Evolutionary conservation across 1,140 invertebrate genomes (phyloP).

Genomic region (Megathymus violae): DNA sequence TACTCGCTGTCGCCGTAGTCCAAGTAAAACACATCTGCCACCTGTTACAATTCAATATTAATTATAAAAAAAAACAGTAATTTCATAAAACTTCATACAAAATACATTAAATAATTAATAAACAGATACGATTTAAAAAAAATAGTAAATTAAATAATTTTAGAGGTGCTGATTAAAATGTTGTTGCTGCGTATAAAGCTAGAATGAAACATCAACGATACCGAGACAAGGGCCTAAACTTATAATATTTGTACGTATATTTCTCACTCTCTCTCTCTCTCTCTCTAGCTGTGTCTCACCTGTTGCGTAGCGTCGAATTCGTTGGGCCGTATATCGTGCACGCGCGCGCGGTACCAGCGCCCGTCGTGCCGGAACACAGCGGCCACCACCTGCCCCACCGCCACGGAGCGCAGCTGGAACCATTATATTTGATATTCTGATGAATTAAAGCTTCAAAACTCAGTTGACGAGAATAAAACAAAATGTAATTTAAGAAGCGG

Average conservation of each 20-base stretch:
- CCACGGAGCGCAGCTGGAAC: constrained; percentile 80
- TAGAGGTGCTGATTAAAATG: too few species aligned
- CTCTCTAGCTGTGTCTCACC: too few species aligned
- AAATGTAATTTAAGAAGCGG: too few species aligned
- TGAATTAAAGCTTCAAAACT: too few species aligned
- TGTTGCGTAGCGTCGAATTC: constrained; percentile 83
- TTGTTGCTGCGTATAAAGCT: too few species aligned
- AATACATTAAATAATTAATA: constrained; percentile 8
- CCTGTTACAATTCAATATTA: constrained; percentile 41
- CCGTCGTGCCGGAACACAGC: constrained; percentile 90
- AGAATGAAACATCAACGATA: too few species aligned
- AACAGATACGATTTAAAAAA: too few species aligned
- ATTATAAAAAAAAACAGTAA: not conserved
- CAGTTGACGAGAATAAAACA: too few species aligned
- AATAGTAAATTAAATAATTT: too few species aligned
- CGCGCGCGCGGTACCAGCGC: constrained; percentile 89
- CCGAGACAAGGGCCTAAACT: too few species aligned
- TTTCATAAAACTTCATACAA: not conserved
- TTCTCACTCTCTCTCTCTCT: too few species aligned
- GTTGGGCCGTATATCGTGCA: constrained; percentile 85
- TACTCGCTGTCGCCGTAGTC: constrained; percentile 92
- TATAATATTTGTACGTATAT: too few species aligned
- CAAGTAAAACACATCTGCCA: constrained; percentile 89
- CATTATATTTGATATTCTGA: not conserved
- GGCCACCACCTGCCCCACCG: constrained; percentile 90